phyloP scores from a whole-genome alignment of 2,113 vertebrate species.

The Lepus timidus region DNA sequence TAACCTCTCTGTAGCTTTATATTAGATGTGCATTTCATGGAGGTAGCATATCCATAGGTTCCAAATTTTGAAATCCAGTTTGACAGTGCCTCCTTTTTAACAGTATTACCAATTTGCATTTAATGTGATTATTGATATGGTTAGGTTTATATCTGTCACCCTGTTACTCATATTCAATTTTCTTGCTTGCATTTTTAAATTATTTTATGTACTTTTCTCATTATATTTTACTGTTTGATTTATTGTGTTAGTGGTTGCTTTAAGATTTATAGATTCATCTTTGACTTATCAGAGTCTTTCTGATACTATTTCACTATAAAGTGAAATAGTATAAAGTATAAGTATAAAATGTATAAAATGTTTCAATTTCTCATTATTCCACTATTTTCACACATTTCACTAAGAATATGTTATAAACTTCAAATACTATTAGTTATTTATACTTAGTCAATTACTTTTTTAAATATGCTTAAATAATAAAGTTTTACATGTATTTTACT shows the following conservation, averaged over 20 bases:
- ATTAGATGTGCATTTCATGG: neutral
- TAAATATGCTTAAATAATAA: neutral
- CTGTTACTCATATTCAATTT: neutral
- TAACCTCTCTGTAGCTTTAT: neutral
- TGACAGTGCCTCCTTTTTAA: neutral
- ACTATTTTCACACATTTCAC: neutral
- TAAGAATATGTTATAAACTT: neutral
- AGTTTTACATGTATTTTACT: neutral
- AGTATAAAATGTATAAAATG: no score
- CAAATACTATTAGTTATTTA: neutral
- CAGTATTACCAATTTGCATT: neutral
- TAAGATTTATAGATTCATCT: neutral
- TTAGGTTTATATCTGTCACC: neutral
- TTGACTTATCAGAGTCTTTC: neutral
- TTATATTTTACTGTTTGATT: neutral
- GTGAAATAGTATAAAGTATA: neutral
- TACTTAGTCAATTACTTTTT: neutral
- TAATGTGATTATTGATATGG: neutral
- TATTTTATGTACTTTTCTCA: neutral
- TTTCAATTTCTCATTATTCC: neutral
- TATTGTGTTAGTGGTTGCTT: slow-evolving; percentile 4
- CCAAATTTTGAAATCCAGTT: slow-evolving; percentile 15
- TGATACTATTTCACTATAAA: neutral
- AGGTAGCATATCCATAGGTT: neutral
- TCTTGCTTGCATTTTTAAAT: neutral